phyloP scores from a whole-genome alignment of 2,888 invertebrate species.

The Cerastis rubricosa region DNA sequence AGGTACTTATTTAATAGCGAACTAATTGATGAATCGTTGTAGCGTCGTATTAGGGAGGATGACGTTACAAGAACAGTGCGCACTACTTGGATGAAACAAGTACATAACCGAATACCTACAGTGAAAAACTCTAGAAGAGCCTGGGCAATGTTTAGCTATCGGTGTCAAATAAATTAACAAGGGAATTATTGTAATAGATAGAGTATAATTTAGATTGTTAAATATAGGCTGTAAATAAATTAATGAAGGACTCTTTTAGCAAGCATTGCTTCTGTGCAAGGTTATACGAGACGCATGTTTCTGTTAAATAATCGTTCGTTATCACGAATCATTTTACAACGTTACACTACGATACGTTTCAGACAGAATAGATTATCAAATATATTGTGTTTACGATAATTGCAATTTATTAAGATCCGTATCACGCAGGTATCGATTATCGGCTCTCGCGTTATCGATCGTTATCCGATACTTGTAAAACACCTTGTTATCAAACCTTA shows the following conservation, averaged over 20 bases:
- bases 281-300: not conserved
- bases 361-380: conserved; percentile 41
- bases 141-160: no score
- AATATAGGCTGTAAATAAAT: no score
- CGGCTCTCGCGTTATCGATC: conserved; percentile 69
- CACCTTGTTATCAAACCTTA: conserved; percentile 66
- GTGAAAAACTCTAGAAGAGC: no score
- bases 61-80: no score
- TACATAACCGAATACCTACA: no score
- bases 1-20: not conserved
- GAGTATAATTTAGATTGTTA: no score
- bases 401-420: conserved; percentile 62
- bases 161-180: no score
- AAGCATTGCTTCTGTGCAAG: not conserved
- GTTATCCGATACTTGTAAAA: conserved; percentile 73
- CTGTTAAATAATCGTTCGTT: conserved; percentile 13
- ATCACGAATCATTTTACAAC: not conserved
- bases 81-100: no score
- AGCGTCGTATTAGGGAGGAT: no score
- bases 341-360: not conserved
- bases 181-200: no score
- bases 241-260: no score
- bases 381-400: conserved; percentile 63
- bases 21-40: not conserved
- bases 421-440: conserved; percentile 69